Evolutionary conservation across 2,888 invertebrate species (phyloP).

Genomic region (Hecatera dysodea): DNA sequence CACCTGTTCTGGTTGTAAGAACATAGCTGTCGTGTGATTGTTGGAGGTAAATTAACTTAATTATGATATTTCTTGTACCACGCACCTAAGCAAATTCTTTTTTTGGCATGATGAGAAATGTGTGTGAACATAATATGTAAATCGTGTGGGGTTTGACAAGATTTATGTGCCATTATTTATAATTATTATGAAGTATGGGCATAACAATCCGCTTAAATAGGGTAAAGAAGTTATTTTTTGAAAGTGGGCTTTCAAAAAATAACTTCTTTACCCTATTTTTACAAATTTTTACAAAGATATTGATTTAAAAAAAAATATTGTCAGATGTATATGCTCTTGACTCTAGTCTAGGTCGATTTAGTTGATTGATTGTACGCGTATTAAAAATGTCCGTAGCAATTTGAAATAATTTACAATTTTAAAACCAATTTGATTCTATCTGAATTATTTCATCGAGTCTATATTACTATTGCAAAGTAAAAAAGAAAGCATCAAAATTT

Average conservation of each 20-base stretch:
- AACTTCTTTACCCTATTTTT: too few species aligned
- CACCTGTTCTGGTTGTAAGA: too few species aligned
- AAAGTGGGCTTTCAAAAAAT: background rate
- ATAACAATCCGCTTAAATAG: constrained; percentile 3
- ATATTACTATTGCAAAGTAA: background rate
- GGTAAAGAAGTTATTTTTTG: background rate
- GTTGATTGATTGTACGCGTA: constrained; percentile 18
- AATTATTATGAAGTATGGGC: background rate
- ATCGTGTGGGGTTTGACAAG: background rate
- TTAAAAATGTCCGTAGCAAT: background rate
- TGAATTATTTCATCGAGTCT: background rate
- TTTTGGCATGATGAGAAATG: background rate
- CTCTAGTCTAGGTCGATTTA: background rate
- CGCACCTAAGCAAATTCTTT: too few species aligned
- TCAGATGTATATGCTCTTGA: too few species aligned
- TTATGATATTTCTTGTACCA: too few species aligned
- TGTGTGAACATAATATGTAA: background rate
- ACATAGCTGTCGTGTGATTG: too few species aligned
- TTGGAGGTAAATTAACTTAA: too few species aligned
- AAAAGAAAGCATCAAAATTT: background rate
- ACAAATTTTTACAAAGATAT: too few species aligned
- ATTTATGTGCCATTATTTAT: constrained; percentile 20
- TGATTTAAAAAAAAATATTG: too few species aligned
- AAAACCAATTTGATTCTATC: background rate
- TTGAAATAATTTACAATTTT: background rate